Base-by-base conservation (phyloP, 2,888 invertebrate genomes). In the Dasypolia templi region DNA sequence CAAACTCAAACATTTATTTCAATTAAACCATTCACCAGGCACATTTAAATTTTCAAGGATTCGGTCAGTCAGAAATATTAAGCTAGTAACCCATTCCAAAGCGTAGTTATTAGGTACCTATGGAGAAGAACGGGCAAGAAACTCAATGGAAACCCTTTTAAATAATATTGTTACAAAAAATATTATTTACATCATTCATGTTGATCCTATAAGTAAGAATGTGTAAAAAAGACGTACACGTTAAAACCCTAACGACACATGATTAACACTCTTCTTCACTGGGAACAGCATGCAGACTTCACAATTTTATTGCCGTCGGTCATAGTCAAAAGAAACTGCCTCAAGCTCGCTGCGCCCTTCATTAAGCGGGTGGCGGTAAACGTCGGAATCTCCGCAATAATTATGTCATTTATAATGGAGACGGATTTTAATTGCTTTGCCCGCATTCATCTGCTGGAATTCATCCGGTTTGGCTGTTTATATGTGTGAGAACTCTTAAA, bases 391-490 rank as follows among this genome's bases (percentile, higher is more conserved):
- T 82, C 80, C 64, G 81, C 83, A 81, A 84, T 91, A 91, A 91
- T 89, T 89, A 90, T 87, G 87, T 89, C 89, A 88, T 88, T 90
- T 87, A 89, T 89, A 90, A 90, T 86, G 85, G 84, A 80, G 85
- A 76, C 69, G 82, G 84, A 81, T 87, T 88, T 84, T 91, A 91
- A 91, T 91, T 91, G 88, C 89, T 82, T 44, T 73, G 77, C 80
- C 85, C 85, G 84, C 79, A 81, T 82, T 85, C 75, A 75, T 65
- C 58, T 66, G 49, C 59, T 35, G 35, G 72, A 61, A 79, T 73
- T 66, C 72, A 72, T 80, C 80, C 66, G 56, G 39, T 66, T 46
- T 68, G 49, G 59, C 69, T 77, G 77, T 49, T 64, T 68, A 26
- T 68, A 35, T 77, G 46, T 64, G 58, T 55, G 67, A 74, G 56